Base-by-base conservation (phyloP, 2,113 vertebrate species). In the Puma concolor region DNA sequence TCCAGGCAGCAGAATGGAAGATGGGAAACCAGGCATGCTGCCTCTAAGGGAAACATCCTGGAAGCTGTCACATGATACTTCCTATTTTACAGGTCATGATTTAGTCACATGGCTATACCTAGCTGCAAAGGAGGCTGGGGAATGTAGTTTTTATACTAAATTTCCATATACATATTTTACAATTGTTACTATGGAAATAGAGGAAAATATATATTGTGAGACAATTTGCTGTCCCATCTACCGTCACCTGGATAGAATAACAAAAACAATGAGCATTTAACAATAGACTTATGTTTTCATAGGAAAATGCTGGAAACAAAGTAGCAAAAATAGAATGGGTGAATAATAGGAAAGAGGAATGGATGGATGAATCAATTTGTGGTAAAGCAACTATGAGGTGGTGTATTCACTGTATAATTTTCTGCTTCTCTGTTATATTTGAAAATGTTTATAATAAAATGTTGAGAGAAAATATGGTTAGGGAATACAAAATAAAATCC, bases 301-400 rank as follows among this genome's bases (percentile, higher is more conserved):
- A 74, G 79, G 23, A 86, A 85, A 96, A 48, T 86, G 23, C 41
- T 88, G 76, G 54, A 17, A 89, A 95, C n/a, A 36, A 83, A 81
- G 79, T 33, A 44, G n/a, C 3, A 38, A 91, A 95, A 96, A 16
- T 54, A 41, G 74, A 88, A 67, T 57, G 25, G 19, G 48, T 27
- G 80, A 41, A 15, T 33, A 11, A 52, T 82, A 74, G 12, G 67
- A 84, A 33, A 57, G n/a, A 76, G 44, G 9, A 17, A 38, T 38
- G 36, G 9, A 23, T 16, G 19, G 85, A 80, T 48, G 66, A 76
- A 38, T 2, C 29, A 0, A 50, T 36, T 7, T 15, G 0, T 85
- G 66, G 69, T 60, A 50, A 92, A 63, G 27, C 38, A 41, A 50
- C 38, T 50, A 77, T 19, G 64, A 15, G 16, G 31, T 41, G 19